These are phyloP conservation scores for Cecropterus lyciades DNA, from an alignment of 1,140 invertebrate species.

Conservation along the genomic window DNA sequence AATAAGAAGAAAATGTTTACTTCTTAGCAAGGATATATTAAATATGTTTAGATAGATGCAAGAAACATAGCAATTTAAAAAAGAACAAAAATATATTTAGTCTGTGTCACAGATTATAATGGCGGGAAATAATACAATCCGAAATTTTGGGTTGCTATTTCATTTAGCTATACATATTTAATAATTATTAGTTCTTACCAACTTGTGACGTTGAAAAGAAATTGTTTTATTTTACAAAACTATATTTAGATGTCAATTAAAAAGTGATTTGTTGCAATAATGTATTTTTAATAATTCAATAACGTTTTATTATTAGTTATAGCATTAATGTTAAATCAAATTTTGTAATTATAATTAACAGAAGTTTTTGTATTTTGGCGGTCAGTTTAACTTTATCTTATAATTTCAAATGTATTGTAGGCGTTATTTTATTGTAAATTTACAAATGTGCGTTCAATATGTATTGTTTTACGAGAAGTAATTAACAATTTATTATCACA, in stretches of 20 bases:
- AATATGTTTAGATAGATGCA: not conserved
- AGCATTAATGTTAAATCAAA: no score
- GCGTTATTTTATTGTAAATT: constrained; percentile 29
- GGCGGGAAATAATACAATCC: no score
- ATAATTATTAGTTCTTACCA: no score
- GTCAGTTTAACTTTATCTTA: no score
- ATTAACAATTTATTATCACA: constrained; percentile 65
- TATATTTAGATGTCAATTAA: constrained; percentile 15
- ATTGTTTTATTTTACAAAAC: not conserved
- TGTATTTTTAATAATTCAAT: constrained; percentile 6
- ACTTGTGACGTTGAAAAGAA: no score
- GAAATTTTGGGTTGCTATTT: no score
- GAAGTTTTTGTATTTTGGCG: no score
- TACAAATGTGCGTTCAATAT: constrained; percentile 14
- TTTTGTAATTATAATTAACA: no score
- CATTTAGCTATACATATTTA: no score
- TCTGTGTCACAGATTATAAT: no score
- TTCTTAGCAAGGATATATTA: not conserved
- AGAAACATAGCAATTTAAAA: no score
- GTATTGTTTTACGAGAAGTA: constrained; percentile 33
- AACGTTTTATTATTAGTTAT: not conserved
- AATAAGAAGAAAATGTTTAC: not conserved
- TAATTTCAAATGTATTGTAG: constrained; percentile 10
- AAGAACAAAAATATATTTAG: no score
- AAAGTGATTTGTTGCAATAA: constrained; percentile 17